A percentile compares a stretch with the other conserved stretches of the same genome.
Conservation (phyloP, 92 coral and sea anemone species). For the Virgularia gustaviana region DNA sequence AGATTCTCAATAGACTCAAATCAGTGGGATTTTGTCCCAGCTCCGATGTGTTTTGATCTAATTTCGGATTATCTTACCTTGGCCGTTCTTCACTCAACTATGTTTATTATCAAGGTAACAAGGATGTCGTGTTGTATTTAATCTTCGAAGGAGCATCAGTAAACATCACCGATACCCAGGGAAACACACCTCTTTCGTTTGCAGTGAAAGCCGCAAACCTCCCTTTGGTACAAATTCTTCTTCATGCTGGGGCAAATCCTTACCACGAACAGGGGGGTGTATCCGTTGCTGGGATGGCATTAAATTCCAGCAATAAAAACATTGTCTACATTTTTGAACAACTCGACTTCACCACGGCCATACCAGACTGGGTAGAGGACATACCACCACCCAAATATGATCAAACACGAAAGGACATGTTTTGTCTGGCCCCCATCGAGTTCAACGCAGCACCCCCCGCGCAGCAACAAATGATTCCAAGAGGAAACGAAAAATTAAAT, state of each 20-base stretch:
- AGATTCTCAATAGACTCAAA: too few relatives aligned
- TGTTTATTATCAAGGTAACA: neutral
- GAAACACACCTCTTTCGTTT: conserved; percentile 27
- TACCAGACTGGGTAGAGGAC: conserved; percentile 31
- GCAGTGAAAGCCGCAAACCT: conserved; percentile 24
- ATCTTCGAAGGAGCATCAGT: conserved; percentile 23
- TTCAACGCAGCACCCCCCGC: conserved; percentile 18
- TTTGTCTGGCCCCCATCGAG: conserved; percentile 15
- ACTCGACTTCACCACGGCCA: conserved; percentile 19
- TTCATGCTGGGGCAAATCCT: conserved; percentile 32
- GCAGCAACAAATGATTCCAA: conserved; percentile 7
- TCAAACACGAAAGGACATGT: neutral
- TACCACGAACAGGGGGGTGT: conserved; percentile 25
- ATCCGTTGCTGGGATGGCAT: neutral
- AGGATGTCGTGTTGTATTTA: conserved; percentile 16
- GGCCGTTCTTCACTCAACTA: too few relatives aligned
- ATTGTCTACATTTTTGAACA: conserved; percentile 32
- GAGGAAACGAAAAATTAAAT: conserved; percentile 13
- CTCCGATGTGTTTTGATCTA: too few relatives aligned
- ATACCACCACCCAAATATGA: neutral
- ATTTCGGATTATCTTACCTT: too few relatives aligned
- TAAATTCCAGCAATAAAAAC: conserved; percentile 19
- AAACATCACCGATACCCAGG: conserved; percentile 8
- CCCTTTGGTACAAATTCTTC: conserved; percentile 21
- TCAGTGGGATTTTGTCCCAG: too few relatives aligned